Base-by-base conservation (phyloP, 2,888 invertebrate species). In the Parnassius glacialis region DNA sequence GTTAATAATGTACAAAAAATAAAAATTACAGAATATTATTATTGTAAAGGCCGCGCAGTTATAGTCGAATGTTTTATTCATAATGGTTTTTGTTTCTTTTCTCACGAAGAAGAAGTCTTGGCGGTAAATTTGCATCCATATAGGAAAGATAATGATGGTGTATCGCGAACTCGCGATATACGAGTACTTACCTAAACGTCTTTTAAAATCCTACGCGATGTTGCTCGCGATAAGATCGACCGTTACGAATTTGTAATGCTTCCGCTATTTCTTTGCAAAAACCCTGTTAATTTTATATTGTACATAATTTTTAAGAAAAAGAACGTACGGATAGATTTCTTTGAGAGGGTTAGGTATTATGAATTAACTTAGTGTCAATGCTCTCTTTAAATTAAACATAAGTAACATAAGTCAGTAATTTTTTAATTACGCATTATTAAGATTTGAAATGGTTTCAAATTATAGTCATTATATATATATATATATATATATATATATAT, bases 211-310 rank as follows among this genome's bases (percentile, higher is more conserved):
- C 12, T 57, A 43, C 10, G 47, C 52, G 55, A 56, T 63, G 45
- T 51, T 25, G 20, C 41, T n/a, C 25, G 52, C 25, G 55, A 63
- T 63, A 63, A 59, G 20, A 16, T 57, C 11, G 12, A 56, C 56
- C 47, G 56, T 61, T 57, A 58, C 20, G 55, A 59, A 54, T 58
- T 34, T 44, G 25, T 53, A 50, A 56, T 42, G 13, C 50, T 54
- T 55, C 58, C 62, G 50, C 41, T 50, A 34, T 50, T 55, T 45
- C 52, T 48, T 48, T 54, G 10, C 13, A 50, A 13, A 50, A 50
- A 57, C 42, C n/a, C 45, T 51, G 58, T 51, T 62, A 53, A 62
- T 58, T 62, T 54, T 44, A 54, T 62, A 58, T 58, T n/a, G 45
- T 58, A 20, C 2, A 20, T 20, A 1, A 44, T 47, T 57, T 45